A percentile compares a stretch with the other conserved stretches of the same genome.
Conservation (phyloP, 2,888 invertebrate genomes). For the Caenorhabditis sp. region DNA sequence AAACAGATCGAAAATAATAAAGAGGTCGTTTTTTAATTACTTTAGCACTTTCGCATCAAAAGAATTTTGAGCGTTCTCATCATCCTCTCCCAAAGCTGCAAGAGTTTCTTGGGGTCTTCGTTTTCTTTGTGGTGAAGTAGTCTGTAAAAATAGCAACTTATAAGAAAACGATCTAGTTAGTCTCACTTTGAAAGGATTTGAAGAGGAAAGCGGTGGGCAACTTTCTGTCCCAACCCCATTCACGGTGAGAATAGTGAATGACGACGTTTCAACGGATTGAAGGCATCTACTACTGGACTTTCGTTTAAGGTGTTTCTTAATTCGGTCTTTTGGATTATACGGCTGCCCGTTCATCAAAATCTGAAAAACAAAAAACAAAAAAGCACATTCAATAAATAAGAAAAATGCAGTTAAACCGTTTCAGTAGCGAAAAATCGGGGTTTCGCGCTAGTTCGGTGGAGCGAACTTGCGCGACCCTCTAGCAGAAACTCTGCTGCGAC, state of each 20-base stretch:
- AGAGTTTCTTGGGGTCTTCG: constrained; percentile 47
- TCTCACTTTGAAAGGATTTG: constrained; percentile 50
- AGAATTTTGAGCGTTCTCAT: constrained; percentile 52
- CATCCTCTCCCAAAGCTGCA: constrained; percentile 34
- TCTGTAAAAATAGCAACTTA: constrained; percentile 22
- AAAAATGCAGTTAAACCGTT: no score
- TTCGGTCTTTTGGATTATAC: constrained; percentile 55
- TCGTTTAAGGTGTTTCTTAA: constrained; percentile 49
- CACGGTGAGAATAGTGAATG: background rate
- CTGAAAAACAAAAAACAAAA: no score
- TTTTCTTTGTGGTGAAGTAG: constrained; percentile 52
- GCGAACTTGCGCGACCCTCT: no score
- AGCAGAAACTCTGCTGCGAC: no score
- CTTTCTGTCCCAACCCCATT: constrained; percentile 40
- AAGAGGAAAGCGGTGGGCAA: constrained; percentile 36
- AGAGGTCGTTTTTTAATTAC: background rate
- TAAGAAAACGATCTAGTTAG: background rate
- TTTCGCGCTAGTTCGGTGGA: no score
- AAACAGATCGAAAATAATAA: no score
- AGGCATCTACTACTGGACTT: constrained; percentile 48
- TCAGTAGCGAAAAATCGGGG: no score
- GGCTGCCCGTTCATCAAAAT: constrained; percentile 19
- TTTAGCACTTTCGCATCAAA: constrained; percentile 30
- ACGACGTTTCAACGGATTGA: background rate
- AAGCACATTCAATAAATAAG: no score